phyloP scores from a whole-genome alignment of 2,113 vertebrate genomes.

The Meleagris gallopavo region DNA sequence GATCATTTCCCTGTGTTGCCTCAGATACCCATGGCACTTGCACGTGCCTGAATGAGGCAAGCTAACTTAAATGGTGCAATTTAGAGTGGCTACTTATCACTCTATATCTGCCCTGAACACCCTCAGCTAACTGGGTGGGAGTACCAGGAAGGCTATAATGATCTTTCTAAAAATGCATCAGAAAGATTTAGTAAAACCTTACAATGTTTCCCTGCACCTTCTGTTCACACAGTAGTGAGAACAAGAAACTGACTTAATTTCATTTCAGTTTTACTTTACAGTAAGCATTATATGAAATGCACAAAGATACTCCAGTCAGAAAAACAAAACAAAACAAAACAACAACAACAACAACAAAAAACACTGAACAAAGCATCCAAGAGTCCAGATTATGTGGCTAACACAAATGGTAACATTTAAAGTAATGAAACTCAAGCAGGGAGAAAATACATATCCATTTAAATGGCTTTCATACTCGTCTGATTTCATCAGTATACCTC shows the following conservation, averaged over 20 bases:
- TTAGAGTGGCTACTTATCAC: not conserved
- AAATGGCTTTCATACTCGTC: not conserved
- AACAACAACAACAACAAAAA: not conserved
- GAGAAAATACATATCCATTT: not conserved
- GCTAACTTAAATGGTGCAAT: not conserved
- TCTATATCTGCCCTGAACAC: not conserved
- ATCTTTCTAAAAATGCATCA: not conserved
- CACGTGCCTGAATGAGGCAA: too few species aligned
- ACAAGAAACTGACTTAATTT: not conserved
- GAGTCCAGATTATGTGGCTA: fast-evolving
- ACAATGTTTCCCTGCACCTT: not conserved
- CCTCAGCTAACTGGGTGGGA: not conserved
- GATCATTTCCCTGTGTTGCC: not conserved
- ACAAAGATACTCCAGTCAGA: not conserved
- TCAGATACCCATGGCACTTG: not conserved
- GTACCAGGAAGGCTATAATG: not conserved
- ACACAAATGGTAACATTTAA: not conserved
- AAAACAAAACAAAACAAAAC: not conserved
- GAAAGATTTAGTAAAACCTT: not conserved
- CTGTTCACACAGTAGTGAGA: not conserved
- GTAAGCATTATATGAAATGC: not conserved
- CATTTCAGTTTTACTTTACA: not conserved
- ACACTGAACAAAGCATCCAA: not conserved
- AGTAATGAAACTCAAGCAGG: not conserved
- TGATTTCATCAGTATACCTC: not conserved